phyloP scores from a whole-genome alignment of 92 coral and sea anemone genomes.

The Parazoanthus darwini region DNA sequence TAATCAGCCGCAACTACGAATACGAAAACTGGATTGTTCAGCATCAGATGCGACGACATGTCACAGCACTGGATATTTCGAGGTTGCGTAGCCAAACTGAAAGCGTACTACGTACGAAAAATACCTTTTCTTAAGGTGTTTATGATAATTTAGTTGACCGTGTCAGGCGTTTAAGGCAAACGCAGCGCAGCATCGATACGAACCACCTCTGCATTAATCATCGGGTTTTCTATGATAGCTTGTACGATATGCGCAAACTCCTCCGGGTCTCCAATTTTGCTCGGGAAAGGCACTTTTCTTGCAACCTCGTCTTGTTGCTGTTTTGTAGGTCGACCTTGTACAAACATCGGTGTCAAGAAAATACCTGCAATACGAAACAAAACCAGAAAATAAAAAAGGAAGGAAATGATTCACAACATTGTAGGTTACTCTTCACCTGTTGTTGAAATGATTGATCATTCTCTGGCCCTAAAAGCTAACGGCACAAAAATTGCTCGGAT shows the following conservation, averaged over 20 bases:
- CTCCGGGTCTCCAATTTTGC: conserved; percentile 77
- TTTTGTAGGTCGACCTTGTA: conserved; percentile 71
- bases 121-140: no score
- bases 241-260: conserved; percentile 93
- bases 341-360: conserved; percentile 84
- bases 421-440: no score
- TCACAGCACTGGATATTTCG: no score
- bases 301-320: conserved; percentile 56
- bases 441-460: no score
- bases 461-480: no score
- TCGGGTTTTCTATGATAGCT: conserved; percentile 83
- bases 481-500: no score
- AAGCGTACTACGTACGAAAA: no score
- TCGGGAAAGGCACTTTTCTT: conserved; percentile 81
- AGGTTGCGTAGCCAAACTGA: no score
- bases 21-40: no score
- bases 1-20: no score
- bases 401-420: neutral
- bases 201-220: conserved; percentile 89
- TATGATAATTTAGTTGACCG: no score
- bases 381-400: neutral
- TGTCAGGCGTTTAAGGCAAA: neutral
- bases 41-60: no score
- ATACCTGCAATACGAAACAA: conserved; percentile 51
- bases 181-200: conserved; percentile 91